Percentiles rank a stretch among this genome's conserved stretches.
phyloP scores from a whole-genome alignment of 2,888 invertebrate genomes.

The Ligdia adustata region DNA sequence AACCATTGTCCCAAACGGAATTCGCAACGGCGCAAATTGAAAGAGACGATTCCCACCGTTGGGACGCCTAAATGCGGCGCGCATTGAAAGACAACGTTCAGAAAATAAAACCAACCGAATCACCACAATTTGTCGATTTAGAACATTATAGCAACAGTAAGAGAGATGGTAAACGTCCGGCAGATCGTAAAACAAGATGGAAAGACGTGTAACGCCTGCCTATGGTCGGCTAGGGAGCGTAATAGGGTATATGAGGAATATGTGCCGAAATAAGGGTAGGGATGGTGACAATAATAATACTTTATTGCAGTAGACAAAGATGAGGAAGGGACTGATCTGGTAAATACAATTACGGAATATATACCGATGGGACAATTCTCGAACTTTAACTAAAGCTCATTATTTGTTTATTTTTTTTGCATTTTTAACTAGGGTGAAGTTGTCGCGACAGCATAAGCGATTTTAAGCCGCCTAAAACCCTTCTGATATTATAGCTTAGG shows the following conservation, averaged over 20 bases:
- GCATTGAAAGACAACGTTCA: conserved; percentile 13
- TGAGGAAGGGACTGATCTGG: background rate
- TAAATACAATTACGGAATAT: too few species aligned
- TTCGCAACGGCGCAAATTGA: conserved; percentile 12
- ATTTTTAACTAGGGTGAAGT: too few species aligned
- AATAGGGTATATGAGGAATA: conserved; percentile 9
- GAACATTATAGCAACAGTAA: conserved; percentile 10
- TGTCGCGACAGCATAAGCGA: too few species aligned
- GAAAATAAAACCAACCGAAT: conserved; percentile 19
- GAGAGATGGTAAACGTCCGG: conserved; percentile 9
- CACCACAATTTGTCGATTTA: conserved; percentile 11
- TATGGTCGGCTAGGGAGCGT: conserved; percentile 3
- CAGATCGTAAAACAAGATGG: conserved; percentile 11
- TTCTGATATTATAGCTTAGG: too few species aligned
- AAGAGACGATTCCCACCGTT: conserved; percentile 11
- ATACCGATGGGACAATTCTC: too few species aligned
- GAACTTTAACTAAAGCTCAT: too few species aligned
- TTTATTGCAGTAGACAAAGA: background rate
- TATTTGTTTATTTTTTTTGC: too few species aligned
- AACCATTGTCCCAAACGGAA: background rate
- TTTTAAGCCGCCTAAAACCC: too few species aligned
- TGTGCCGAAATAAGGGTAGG: conserved; percentile 2
- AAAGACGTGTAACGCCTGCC: background rate
- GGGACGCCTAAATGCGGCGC: conserved; percentile 14
- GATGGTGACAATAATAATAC: conserved; percentile 7